Evolutionary conservation across 1,140 invertebrate genomes (phyloP).

Genomic region (Galleria mellonella): DNA sequence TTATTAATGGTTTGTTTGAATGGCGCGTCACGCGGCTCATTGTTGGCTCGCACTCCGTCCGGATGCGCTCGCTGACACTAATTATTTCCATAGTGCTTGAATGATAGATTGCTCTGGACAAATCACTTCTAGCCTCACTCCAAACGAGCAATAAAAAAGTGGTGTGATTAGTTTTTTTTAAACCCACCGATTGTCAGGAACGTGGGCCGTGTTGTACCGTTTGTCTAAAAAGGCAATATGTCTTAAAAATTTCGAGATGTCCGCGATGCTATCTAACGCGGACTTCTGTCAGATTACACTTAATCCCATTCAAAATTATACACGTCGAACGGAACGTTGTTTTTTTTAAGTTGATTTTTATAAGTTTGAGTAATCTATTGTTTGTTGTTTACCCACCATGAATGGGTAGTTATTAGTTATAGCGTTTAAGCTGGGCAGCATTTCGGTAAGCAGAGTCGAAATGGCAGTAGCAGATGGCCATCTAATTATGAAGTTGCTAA

Average conservation of each 20-base stretch:
- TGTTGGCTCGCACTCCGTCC: constrained; percentile 54
- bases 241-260: constrained; percentile 24
- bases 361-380: constrained; percentile 15
- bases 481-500: constrained; percentile 28
- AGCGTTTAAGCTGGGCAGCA: background rate
- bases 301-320: constrained; percentile 47
- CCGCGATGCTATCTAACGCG: constrained; percentile 36
- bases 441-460: constrained; percentile 1
- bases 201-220: constrained; percentile 38
- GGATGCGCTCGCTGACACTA: constrained; percentile 65
- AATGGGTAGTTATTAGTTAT: constrained; percentile 1
- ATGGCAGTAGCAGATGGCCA: constrained; percentile 15
- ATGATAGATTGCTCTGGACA: constrained; percentile 68
- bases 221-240: constrained; percentile 50
- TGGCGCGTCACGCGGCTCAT: constrained; percentile 54
- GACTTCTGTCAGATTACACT: constrained; percentile 46
- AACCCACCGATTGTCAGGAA: constrained; percentile 42
- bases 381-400: constrained; percentile 9
- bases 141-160: constrained; percentile 49
- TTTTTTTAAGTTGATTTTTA: constrained; percentile 11
- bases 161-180: constrained; percentile 48
- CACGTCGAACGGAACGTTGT: constrained; percentile 8
- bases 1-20: constrained; percentile 70
- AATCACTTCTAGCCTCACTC: constrained; percentile 57
- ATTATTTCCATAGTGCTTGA: constrained; percentile 65